Evolutionary conservation across 2,797 vertebrate species (phyloP), one percentile per base, ranked within the genome.

Genomic region (Notamacropus eugenii): DNA sequence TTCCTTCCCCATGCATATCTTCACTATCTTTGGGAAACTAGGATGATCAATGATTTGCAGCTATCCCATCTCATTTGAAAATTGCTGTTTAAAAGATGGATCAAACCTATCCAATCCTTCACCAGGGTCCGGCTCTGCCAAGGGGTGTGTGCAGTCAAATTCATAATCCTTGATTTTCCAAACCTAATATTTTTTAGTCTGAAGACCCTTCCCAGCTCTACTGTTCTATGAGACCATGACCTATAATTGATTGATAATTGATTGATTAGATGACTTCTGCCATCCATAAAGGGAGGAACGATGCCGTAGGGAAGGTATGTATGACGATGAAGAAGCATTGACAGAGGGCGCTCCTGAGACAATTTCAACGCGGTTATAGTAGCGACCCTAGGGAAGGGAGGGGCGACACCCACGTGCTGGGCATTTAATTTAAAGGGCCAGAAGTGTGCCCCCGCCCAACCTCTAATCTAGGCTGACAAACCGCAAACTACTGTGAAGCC

Each of bases 291-390:
- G n/a, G 67, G n/a, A 82, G 67, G 16, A 22, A 82, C n/a, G 19
- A 82, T 82, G 67, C 16, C 0, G n/a, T 82, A 91, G 0, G 34
- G 95, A 91, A 0, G 92, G 0, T 98, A 98, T 22, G 46, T 0
- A 97, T 95, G n/a, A 54, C 31, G 40, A 93, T 27, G 55, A 34
- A 57, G n/a, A 46, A 28, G 90, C 56, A 8, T 97, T 52, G 98
- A 96, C 96, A 98, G 98, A 98, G 97, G 97, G 98, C 98, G 97
- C 98, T 98, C 96, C 96, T 90, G 95, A 92, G 97, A 96, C 95
- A 92, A 74, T 62, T 6, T 90, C 91, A 50, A 95, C 10, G 27
- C 74, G 1, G 52, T 11, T 52, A 19, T 93, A 74, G 5, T n/a
- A n/a, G n/a, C 40, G 67, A 82, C 16, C 67, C n/a, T 82, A 82